A percentile compares a stretch with the other conserved stretches of the same genome.
These are phyloP conservation scores for Aythya baeri DNA, from an alignment of 2,113 vertebrate genomes.

Conservation along the genomic window DNA sequence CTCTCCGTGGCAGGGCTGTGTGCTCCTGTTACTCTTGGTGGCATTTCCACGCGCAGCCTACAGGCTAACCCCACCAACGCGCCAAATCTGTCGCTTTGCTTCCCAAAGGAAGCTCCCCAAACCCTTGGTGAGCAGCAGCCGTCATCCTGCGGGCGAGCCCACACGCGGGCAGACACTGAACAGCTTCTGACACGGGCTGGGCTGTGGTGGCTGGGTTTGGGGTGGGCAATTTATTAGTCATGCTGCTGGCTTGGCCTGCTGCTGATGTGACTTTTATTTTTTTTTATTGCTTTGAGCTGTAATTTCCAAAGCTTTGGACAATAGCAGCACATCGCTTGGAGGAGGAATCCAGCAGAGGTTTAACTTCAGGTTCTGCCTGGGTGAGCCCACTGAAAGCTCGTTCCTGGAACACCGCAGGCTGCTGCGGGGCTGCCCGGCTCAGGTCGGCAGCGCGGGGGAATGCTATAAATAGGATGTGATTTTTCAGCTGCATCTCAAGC, in stretches of 20 bases:
- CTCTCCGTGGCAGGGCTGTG: not conserved
- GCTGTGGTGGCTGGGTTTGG: not conserved
- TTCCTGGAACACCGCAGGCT: not conserved
- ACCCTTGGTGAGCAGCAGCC: fast-evolving
- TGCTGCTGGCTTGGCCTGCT: not conserved
- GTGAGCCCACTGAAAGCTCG: not conserved
- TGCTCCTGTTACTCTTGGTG: not conserved
- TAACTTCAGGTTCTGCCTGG: not conserved
- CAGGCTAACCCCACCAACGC: not conserved
- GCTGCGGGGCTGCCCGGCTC: not conserved
- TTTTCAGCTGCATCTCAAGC: not conserved
- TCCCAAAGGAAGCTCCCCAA: not conserved
- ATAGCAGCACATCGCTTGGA: not conserved
- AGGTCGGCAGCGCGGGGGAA: not conserved
- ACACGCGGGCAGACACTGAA: fast-evolving
- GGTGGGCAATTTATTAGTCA: not conserved
- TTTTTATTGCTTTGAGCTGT: not conserved
- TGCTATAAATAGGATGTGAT: not conserved
- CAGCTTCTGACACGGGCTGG: fast-evolving
- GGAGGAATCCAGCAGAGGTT: not conserved
- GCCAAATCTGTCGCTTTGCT: not conserved
- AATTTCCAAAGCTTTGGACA: not conserved
- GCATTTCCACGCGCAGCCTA: not conserved
- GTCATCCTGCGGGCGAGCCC: not conserved
- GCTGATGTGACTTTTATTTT: not conserved